A percentile compares a stretch with the other conserved stretches of the same genome.
Conservation (phyloP, 2,797 vertebrate species). For the Sylvia borin region DNA sequence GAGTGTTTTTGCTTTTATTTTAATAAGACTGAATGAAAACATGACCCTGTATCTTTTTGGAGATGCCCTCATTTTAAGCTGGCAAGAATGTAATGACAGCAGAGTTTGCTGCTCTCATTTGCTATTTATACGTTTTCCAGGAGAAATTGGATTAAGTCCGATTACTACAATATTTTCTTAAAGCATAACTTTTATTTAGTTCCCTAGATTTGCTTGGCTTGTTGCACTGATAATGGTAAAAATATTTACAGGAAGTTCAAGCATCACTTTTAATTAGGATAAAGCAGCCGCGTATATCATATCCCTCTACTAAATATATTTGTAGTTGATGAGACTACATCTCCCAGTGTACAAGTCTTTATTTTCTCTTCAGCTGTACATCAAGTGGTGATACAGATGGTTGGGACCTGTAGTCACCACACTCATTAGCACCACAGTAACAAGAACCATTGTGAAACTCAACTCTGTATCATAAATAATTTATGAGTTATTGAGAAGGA, state of each 20-base stretch:
- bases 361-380: neutral
- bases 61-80: constrained; percentile 12
- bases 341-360: neutral
- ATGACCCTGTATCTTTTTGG: neutral
- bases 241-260: neutral
- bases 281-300: neutral
- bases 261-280: neutral
- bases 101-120: constrained; percentile 38
- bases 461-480: neutral
- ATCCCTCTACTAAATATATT: neutral
- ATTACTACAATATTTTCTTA: constrained; percentile 16
- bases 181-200: neutral
- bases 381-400: neutral
- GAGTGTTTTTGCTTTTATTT: neutral
- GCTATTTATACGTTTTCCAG: constrained; percentile 24
- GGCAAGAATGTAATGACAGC: neutral
- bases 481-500: neutral
- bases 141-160: neutral
- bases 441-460: neutral
- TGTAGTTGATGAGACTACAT: neutral
- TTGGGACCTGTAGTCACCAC: neutral
- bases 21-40: neutral
- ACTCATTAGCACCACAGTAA: neutral
- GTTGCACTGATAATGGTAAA: neutral
- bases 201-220: neutral